Conservation (phyloP, 1,140 invertebrate genomes). For the Drosophila lacteicornis region DNA sequence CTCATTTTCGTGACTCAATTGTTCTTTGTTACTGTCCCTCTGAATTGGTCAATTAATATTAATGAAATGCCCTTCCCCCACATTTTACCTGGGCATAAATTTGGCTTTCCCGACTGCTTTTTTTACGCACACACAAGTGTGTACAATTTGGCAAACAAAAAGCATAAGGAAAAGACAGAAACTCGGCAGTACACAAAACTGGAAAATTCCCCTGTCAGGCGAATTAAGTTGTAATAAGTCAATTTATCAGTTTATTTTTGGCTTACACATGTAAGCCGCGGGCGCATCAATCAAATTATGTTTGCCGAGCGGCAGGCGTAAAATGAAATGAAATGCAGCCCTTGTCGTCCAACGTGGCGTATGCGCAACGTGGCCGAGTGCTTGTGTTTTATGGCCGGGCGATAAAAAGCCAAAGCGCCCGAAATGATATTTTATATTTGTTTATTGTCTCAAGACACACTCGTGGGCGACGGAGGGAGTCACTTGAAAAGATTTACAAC, state of each 20-base stretch:
- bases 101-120: constrained; percentile 26
- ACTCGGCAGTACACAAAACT: constrained; percentile 10
- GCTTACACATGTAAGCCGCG: constrained; percentile 60
- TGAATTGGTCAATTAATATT: constrained; percentile 82
- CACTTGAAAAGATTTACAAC: constrained; percentile 68
- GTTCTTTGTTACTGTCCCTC: constrained; percentile 48
- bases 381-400: constrained; percentile 52
- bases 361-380: constrained; percentile 53
- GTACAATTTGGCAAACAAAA: constrained; percentile 26
- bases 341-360: constrained; percentile 40
- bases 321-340: constrained; percentile 58
- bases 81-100: constrained; percentile 54
- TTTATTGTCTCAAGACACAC: constrained; percentile 22
- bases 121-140: constrained; percentile 2
- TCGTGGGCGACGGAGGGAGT: not conserved
- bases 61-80: constrained; percentile 59
- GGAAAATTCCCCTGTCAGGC: constrained; percentile 18
- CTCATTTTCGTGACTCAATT: constrained; percentile 47
- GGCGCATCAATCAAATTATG: constrained; percentile 42
- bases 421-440: constrained; percentile 54
- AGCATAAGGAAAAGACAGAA: not conserved
- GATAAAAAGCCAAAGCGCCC: constrained; percentile 52
- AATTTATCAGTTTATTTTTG: constrained; percentile 73
- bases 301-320: constrained; percentile 27
- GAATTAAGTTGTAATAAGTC: constrained; percentile 67